Percentiles rank a stretch among this genome's conserved stretches.
phyloP scores from a whole-genome alignment of 2,113 vertebrate genomes.

The Gulo gulo region DNA sequence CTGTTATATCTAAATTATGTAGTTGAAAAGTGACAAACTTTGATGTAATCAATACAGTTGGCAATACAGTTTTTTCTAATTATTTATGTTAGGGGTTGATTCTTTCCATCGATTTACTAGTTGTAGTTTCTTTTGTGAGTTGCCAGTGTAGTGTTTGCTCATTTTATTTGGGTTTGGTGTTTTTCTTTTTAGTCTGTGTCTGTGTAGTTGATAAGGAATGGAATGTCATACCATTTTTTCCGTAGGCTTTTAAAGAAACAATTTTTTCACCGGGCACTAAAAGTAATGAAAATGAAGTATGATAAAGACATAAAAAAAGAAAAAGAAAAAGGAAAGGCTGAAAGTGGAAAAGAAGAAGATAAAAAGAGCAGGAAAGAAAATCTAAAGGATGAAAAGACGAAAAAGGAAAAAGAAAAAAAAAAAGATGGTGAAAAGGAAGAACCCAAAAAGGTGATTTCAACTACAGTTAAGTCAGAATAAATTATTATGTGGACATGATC shows the following conservation, averaged over 20 bases:
- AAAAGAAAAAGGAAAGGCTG: slow-evolving; percentile 87
- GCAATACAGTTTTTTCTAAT: not conserved
- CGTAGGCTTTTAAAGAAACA: slow-evolving; percentile 96
- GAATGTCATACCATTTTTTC: slow-evolving; percentile 17
- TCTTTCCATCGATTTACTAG: not conserved
- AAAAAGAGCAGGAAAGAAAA: slow-evolving; percentile 90
- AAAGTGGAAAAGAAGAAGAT: slow-evolving; percentile 92
- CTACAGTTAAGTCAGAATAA: slow-evolving; percentile 51
- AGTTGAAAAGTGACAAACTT: slow-evolving; percentile 23
- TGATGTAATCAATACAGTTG: not conserved
- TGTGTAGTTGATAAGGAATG: not conserved
- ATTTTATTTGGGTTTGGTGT: slow-evolving; percentile 35
- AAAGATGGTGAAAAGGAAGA: slow-evolving; percentile 92
- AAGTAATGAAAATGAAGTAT: slow-evolving; percentile 99
- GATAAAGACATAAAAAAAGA: slow-evolving; percentile 95
- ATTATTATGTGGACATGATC: not conserved
- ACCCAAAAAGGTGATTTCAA: slow-evolving; percentile 88
- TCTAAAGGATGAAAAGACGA: slow-evolving; percentile 86
- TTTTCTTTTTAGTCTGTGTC: slow-evolving; percentile 18
- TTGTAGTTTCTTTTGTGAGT: slow-evolving; percentile 22
- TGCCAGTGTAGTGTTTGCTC: not conserved
- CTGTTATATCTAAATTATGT: not conserved
- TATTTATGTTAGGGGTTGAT: not conserved
- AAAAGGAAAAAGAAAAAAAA: slow-evolving; percentile 91
- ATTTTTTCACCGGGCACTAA: slow-evolving; percentile 97